Conservation (phyloP, 2,113 vertebrate genomes). For the Seriola aureovittata region DNA sequence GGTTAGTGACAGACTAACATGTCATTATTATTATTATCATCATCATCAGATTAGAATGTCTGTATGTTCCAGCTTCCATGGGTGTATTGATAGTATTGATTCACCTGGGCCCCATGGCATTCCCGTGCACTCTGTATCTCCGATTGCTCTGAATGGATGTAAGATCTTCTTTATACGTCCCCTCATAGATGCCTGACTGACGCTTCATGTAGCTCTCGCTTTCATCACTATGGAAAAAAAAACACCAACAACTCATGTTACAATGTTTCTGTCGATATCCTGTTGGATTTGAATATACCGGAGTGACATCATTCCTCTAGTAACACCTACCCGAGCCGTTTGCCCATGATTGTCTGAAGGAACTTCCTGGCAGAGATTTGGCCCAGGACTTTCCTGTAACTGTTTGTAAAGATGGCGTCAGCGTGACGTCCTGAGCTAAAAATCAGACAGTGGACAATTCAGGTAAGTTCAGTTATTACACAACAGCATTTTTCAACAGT, state of each 20-base stretch:
- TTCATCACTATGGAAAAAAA: constrained; percentile 51
- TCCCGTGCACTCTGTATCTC: constrained; percentile 66
- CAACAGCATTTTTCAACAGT: neutral
- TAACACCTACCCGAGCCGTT: constrained; percentile 87
- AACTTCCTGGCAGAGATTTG: constrained; percentile 93
- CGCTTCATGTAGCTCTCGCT: constrained; percentile 78
- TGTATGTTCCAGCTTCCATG: neutral
- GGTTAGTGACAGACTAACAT: neutral
- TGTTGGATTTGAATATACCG: neutral
- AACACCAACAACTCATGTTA: neutral
- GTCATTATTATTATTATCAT: no score
- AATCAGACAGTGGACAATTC: constrained; percentile 6
- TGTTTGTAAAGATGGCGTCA: constrained; percentile 95
- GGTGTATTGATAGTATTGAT: neutral
- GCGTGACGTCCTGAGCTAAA: constrained; percentile 90
- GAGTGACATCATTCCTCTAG: no score
- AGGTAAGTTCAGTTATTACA: neutral
- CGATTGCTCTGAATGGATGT: constrained; percentile 79
- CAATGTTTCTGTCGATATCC: neutral
- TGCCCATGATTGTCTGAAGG: constrained; percentile 92
- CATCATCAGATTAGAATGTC: neutral
- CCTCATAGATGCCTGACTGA: constrained; percentile 78
- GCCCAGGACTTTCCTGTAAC: constrained; percentile 93
- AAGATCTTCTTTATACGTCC: constrained; percentile 81
- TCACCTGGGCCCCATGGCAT: constrained; percentile 63